A percentile compares a stretch with the other conserved stretches of the same genome.
Conservation (phyloP, 2,113 vertebrate genomes). For the Sialia sialis region DNA sequence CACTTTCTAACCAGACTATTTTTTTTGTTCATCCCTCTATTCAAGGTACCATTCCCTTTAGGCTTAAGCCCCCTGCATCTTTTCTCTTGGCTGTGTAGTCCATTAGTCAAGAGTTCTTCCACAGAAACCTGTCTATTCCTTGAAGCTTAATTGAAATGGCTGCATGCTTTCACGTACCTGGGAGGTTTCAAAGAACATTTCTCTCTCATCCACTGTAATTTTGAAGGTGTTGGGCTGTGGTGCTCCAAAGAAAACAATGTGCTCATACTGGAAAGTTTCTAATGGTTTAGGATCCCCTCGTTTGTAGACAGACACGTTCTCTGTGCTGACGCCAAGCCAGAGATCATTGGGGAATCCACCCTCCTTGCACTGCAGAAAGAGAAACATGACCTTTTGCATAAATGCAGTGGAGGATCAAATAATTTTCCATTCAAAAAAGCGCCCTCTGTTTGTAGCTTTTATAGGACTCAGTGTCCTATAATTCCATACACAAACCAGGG, state of each 20-base stretch:
- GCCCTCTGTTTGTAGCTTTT: neutral
- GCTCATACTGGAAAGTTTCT: slow-evolving; percentile 87
- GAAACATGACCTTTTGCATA: neutral
- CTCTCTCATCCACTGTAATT: slow-evolving; percentile 90
- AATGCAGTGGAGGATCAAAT: neutral
- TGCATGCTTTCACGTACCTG: slow-evolving; percentile 72
- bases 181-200: slow-evolving; percentile 91
- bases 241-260: slow-evolving; percentile 87
- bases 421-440: neutral
- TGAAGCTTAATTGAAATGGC: neutral
- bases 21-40: neutral
- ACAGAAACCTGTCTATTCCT: neutral
- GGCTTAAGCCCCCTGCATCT: neutral
- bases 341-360: slow-evolving; percentile 91
- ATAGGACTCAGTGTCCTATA: neutral
- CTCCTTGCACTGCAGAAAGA: slow-evolving; percentile 84
- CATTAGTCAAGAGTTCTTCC: neutral
- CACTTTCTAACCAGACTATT: neutral
- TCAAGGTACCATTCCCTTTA: neutral
- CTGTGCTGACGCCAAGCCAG: slow-evolving; percentile 86
- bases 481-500: neutral
- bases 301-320: slow-evolving; percentile 87
- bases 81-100: neutral
- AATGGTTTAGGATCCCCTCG: slow-evolving; percentile 83
- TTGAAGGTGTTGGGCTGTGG: slow-evolving; percentile 88